phyloP scores from a whole-genome alignment of 1,140 invertebrate genomes.

The Tenebrio molitor region DNA sequence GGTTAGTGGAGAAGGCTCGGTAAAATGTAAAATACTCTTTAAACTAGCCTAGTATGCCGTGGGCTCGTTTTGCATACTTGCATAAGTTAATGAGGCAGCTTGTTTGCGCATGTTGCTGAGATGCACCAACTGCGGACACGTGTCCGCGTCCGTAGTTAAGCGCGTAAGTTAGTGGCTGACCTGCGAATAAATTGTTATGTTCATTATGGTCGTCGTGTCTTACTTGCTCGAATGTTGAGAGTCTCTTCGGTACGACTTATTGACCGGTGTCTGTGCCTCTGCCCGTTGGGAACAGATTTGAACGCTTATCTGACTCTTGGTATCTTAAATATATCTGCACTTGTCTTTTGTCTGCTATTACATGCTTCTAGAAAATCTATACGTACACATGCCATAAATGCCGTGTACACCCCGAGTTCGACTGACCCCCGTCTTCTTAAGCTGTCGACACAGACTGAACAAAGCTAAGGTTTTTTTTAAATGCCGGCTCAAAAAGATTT shows the following conservation, averaged over 20 bases:
- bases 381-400: constrained; percentile 23
- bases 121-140: constrained; percentile 47
- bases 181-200: constrained; percentile 53
- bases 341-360: constrained; percentile 19
- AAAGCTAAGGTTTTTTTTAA: too few species aligned
- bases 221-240: constrained; percentile 48
- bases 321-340: constrained; percentile 39
- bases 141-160: constrained; percentile 53
- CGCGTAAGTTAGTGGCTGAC: constrained; percentile 54
- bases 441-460: too few species aligned
- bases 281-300: constrained; percentile 47
- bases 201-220: constrained; percentile 56
- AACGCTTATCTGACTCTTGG: constrained; percentile 44
- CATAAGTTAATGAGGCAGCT: constrained; percentile 56
- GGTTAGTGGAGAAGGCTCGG: too few species aligned
- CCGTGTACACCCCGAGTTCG: constrained; percentile 3
- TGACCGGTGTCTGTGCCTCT: constrained; percentile 37
- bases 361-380: constrained; percentile 41
- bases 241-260: constrained; percentile 51
- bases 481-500: too few species aligned
- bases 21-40: too few species aligned
- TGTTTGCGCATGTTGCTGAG: constrained; percentile 55
- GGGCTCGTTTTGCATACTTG: constrained; percentile 57
- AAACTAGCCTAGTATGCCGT: constrained; percentile 51
- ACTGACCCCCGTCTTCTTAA: too few species aligned